A percentile compares a stretch with the other conserved stretches of the same genome.
These are phyloP conservation scores for Meliscaeva auricollis DNA, from an alignment of 2,888 invertebrate genomes.

Conservation along the genomic window DNA sequence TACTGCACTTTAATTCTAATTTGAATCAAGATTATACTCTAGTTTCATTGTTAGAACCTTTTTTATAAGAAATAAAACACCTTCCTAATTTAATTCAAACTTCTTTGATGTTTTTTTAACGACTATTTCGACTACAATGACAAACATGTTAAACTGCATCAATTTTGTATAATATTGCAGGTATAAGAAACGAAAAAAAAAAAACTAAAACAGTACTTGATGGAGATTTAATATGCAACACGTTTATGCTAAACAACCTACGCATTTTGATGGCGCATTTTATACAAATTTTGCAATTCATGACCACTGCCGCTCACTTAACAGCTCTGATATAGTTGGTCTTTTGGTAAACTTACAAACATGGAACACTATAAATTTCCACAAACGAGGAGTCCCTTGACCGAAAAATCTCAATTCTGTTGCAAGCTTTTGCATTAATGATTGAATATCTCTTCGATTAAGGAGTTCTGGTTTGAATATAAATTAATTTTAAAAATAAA, in stretches of 20 bases:
- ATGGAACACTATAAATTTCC: constrained; percentile 55
- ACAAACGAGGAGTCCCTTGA: constrained; percentile 60
- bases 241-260: constrained; percentile 37
- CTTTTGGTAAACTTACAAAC: constrained; percentile 19
- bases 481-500: constrained; percentile 4
- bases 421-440: constrained; percentile 45
- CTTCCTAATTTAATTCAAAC: background rate
- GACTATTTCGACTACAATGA: background rate
- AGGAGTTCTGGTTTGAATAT: constrained; percentile 38
- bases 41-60: too few species aligned
- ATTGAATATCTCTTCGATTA: constrained; percentile 33
- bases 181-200: background rate
- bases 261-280: constrained; percentile 52
- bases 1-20: too few species aligned
- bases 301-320: constrained; percentile 9
- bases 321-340: background rate
- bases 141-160: background rate
- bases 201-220: background rate
- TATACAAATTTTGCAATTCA: constrained; percentile 54
- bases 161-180: background rate
- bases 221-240: constrained; percentile 27
- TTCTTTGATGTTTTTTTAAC: background rate
- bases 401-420: constrained; percentile 61
- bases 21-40: too few species aligned
- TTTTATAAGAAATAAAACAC: background rate